phyloP scores from a whole-genome alignment of 2,113 vertebrate genomes.

The Aspiorhynchus laticeps region DNA sequence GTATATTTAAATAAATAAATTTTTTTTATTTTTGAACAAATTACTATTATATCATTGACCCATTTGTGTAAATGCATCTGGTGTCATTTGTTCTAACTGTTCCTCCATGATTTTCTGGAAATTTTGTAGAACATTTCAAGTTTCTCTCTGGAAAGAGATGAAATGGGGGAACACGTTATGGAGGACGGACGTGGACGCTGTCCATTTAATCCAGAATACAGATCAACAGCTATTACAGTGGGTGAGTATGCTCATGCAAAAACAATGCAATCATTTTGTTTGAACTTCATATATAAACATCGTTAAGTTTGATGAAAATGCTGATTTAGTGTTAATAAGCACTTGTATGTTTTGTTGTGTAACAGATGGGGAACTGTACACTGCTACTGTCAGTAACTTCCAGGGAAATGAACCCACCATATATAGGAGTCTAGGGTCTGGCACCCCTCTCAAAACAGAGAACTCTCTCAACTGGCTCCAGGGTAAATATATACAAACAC shows the following conservation, averaged over 20 bases:
- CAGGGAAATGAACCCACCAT: slow-evolving; percentile 96
- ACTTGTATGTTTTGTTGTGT: slow-evolving; percentile 45
- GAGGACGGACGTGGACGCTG: slow-evolving; percentile 93
- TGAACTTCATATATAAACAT: slow-evolving; percentile 17
- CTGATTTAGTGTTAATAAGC: slow-evolving; percentile 40
- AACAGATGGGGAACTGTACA: slow-evolving; percentile 91
- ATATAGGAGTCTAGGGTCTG: slow-evolving; percentile 88
- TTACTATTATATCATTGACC: background rate
- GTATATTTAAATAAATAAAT: background rate
- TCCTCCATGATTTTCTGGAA: background rate
- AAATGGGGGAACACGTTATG: slow-evolving; percentile 74
- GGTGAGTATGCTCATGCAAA: slow-evolving; percentile 75
- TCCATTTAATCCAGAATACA: slow-evolving; percentile 93
- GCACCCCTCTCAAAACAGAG: slow-evolving; percentile 89
- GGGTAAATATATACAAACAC: slow-evolving; percentile 73
- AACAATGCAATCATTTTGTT: background rate
- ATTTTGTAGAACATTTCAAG: slow-evolving; percentile 75
- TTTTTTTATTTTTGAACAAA: background rate
- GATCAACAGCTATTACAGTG: slow-evolving; percentile 93
- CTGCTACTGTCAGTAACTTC: slow-evolving; percentile 93
- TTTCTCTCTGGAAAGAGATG: slow-evolving; percentile 81
- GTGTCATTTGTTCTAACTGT: background rate
- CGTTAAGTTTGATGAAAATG: background rate
- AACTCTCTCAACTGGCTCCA: slow-evolving; percentile 97
- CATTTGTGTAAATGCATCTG: background rate